These are phyloP conservation scores for Sialia sialis DNA, from an alignment of 2,113 vertebrate species.

Conservation along the genomic window DNA sequence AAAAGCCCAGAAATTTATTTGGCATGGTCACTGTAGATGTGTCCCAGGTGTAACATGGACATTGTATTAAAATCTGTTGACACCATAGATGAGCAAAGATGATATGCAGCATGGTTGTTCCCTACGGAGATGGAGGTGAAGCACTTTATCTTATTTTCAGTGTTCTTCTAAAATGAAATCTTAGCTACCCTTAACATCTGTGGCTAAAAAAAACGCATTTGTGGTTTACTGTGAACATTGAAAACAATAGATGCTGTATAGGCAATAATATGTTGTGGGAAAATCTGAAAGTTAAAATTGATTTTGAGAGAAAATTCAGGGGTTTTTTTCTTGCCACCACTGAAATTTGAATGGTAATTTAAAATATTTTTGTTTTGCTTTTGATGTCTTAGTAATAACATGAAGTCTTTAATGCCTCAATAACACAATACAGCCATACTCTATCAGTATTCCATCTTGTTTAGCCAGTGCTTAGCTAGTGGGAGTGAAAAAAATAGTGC, in stretches of 20 bases:
- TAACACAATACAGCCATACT: not conserved
- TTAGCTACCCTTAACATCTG: not conserved
- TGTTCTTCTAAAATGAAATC: not conserved
- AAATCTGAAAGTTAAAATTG: not conserved
- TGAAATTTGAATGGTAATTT: not conserved
- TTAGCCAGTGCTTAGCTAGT: not conserved
- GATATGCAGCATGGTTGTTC: not conserved
- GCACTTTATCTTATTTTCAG: not conserved
- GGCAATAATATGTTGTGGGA: not conserved
- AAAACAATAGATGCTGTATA: not conserved
- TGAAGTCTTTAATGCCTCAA: not conserved
- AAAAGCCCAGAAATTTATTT: not conserved
- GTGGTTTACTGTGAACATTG: not conserved
- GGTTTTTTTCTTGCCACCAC: not conserved
- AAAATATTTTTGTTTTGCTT: not conserved
- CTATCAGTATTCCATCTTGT: not conserved
- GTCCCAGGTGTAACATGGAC: not conserved
- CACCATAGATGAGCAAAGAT: not conserved
- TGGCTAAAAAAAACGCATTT: not conserved
- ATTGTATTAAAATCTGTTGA: not conserved
- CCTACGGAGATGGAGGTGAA: not conserved
- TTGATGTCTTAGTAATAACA: not conserved
- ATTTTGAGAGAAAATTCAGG: not conserved
- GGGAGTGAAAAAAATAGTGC: not conserved
- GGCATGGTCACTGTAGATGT: not conserved